phyloP scores from a whole-genome alignment of 1,140 invertebrate species.

The Drosophila melanica region DNA sequence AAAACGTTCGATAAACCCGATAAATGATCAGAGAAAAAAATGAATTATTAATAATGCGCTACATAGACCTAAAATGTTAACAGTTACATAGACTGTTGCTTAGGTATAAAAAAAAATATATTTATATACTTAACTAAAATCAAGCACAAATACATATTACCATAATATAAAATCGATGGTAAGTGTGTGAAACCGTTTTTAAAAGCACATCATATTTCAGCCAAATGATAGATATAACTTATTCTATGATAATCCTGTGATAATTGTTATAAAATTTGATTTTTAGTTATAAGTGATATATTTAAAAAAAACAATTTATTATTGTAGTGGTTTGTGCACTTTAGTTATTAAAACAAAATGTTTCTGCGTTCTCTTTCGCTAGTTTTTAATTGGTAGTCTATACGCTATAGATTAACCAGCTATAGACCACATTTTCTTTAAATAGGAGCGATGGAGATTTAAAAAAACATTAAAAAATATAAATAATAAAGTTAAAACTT shows the following conservation, averaged over 20 bases:
- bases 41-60: conserved; percentile 48
- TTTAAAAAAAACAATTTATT: conserved; percentile 16
- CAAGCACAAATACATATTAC: conserved; percentile 7
- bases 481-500: background rate
- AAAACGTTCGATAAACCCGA: conserved; percentile 27
- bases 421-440: background rate
- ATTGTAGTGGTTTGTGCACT: conserved; percentile 68
- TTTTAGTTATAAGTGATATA: conserved; percentile 15
- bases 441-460: conserved; percentile 10
- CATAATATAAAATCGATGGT: conserved; percentile 43
- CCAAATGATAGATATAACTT: conserved; percentile 7
- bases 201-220: background rate
- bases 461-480: background rate
- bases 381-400: conserved; percentile 28
- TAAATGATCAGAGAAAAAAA: conserved; percentile 31
- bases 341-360: conserved; percentile 43
- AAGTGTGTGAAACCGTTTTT: conserved; percentile 24
- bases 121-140: background rate
- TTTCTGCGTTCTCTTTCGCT: conserved; percentile 15
- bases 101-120: conserved; percentile 24
- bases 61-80: conserved; percentile 15
- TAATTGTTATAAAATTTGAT: background rate
- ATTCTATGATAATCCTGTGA: background rate
- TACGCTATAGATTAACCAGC: conserved; percentile 19
- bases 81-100: conserved; percentile 17